A percentile compares a stretch with the other conserved stretches of the same genome.
These are phyloP conservation scores for Urocyon cinereoargenteus DNA, from an alignment of 2,797 vertebrate species.

Conservation along the genomic window DNA sequence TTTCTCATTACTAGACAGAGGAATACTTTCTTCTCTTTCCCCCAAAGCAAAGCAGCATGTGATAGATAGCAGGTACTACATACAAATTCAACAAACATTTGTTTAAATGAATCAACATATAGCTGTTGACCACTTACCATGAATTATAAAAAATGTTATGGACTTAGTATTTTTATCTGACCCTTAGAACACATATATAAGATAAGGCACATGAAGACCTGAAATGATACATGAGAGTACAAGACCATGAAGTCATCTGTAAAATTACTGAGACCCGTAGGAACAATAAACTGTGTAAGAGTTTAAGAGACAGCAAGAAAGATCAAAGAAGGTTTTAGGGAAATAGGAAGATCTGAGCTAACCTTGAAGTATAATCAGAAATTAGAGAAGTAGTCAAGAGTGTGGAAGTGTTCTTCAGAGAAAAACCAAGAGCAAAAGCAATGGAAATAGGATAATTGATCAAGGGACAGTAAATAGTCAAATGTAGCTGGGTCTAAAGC, in stretches of 20 bases:
- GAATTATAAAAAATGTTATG: neutral
- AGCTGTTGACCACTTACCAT: neutral
- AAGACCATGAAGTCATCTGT: neutral
- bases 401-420: neutral
- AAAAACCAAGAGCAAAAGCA: neutral
- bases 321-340: conserved; percentile 3
- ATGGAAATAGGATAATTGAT: neutral
- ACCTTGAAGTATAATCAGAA: neutral
- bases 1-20: neutral
- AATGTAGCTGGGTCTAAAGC: neutral
- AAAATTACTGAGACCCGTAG: conserved; percentile 29
- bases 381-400: neutral
- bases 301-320: neutral
- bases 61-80: neutral
- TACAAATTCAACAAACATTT: conserved; percentile 47
- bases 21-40: conserved; percentile 12
- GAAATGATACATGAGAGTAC: neutral
- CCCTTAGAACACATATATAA: neutral
- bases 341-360: neutral
- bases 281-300: neutral
- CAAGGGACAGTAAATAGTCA: neutral
- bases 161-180: conserved; percentile 13
- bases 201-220: neutral
- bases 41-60: conserved; percentile 34
- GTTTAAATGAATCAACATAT: neutral